Percentiles rank a stretch among this genome's conserved stretches.
These are phyloP conservation scores for Acyrthosiphon pisum DNA, from an alignment of 1,140 invertebrate genomes.

Conservation along the genomic window DNA sequence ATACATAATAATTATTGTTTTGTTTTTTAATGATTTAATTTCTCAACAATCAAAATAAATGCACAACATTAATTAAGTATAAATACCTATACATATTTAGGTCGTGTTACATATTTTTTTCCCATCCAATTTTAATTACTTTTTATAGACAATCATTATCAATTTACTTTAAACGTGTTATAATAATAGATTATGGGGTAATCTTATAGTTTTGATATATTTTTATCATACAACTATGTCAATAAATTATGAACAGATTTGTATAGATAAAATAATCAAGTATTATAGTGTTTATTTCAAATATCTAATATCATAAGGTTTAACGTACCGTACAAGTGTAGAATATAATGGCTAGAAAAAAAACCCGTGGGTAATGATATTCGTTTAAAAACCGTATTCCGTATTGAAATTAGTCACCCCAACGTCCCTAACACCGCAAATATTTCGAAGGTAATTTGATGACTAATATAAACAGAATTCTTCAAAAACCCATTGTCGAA, in stretches of 20 bases:
- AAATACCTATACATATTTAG: not conserved
- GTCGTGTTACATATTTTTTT: not conserved
- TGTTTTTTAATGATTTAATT: not conserved
- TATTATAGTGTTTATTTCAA: not conserved
- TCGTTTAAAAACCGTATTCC: not conserved
- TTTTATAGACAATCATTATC: not conserved
- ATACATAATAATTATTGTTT: not conserved
- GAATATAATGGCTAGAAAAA: not conserved
- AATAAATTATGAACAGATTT: not conserved
- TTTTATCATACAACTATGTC: not conserved
- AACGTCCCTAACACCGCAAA: not conserved
- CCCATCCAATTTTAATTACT: not conserved
- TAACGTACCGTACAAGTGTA: not conserved
- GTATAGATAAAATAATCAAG: not conserved
- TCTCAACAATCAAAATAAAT: too few relatives aligned
- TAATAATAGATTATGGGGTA: not conserved
- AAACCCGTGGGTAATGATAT: not conserved
- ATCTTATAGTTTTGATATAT: not conserved
- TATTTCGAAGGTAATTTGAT: slow-evolving; percentile 24
- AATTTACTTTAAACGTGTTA: not conserved
- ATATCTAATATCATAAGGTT: not conserved
- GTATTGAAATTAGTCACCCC: slow-evolving; percentile 37
- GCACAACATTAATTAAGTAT: too few relatives aligned
- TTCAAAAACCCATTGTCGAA: not conserved
- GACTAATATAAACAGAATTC: not conserved